Conservation (phyloP, 2,797 vertebrate genomes). For the Odontamblyopus lacepedii region DNA sequence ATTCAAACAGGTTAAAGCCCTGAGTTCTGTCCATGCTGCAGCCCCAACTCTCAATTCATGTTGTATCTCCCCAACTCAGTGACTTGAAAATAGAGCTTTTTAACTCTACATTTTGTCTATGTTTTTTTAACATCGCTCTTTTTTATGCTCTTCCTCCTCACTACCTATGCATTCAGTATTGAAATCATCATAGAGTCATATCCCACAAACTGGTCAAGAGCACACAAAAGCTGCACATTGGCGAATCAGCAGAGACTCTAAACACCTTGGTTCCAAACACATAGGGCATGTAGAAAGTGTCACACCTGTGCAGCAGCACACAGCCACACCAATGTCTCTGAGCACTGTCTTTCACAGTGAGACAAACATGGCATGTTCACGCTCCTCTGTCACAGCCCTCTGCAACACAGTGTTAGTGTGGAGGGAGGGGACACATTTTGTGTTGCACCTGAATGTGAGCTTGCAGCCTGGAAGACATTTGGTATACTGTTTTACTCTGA, state of each 20-base stretch:
- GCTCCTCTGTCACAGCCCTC: slow-evolving; percentile 36
- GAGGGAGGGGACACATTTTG: slow-evolving; percentile 40
- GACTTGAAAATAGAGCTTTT: slow-evolving; percentile 53
- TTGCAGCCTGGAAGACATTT: slow-evolving; percentile 66
- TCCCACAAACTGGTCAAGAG: slow-evolving; percentile 41
- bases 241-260: slow-evolving; percentile 39
- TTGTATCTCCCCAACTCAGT: slow-evolving; percentile 58
- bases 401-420: slow-evolving; percentile 20
- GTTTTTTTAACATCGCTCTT: slow-evolving; percentile 23
- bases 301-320: slow-evolving; percentile 36
- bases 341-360: slow-evolving; percentile 11
- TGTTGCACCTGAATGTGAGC: slow-evolving; percentile 63
- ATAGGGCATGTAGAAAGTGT: slow-evolving; percentile 16
- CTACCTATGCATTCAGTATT: slow-evolving; percentile 35
- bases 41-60: slow-evolving; percentile 54
- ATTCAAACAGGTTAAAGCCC: slow-evolving; percentile 39
- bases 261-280: slow-evolving; percentile 36
- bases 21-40: slow-evolving; percentile 33
- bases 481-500: slow-evolving; percentile 66
- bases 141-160: background rate
- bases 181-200: slow-evolving; percentile 33
- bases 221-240: slow-evolving; percentile 44
- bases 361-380: slow-evolving; percentile 26
- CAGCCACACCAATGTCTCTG: slow-evolving; percentile 24
- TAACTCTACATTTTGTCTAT: slow-evolving; percentile 29